Evolutionary conservation across 2,888 invertebrate genomes (phyloP).

Genomic region (Gandaritis pyraliata): DNA sequence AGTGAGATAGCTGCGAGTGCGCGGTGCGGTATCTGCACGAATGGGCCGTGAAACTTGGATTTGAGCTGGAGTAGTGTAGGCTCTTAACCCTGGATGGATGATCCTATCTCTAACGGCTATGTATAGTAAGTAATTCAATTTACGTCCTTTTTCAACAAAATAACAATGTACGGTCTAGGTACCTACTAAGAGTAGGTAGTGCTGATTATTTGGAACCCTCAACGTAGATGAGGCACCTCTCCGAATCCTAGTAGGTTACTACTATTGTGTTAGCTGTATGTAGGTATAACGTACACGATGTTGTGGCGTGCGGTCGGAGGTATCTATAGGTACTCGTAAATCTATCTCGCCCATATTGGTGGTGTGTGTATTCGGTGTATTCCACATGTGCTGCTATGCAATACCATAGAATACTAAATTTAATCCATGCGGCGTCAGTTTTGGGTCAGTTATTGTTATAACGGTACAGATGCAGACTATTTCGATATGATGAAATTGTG

Average conservation of each 20-base stretch:
- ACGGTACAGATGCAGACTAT: conserved; percentile 6
- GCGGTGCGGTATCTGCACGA: no score
- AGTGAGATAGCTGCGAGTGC: no score
- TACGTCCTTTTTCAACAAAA: no score
- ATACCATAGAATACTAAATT: conserved; percentile 29
- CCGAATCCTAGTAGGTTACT: conserved; percentile 15
- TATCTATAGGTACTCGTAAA: conserved; percentile 42
- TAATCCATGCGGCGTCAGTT: conserved; percentile 22
- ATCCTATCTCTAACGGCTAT: no score
- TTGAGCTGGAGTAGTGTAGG: no score
- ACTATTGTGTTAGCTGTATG: conserved; percentile 38
- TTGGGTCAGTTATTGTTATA: conserved; percentile 25
- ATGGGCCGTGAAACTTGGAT: no score
- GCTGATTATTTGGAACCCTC: not conserved
- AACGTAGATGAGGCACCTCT: conserved; percentile 1
- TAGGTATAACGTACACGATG: conserved; percentile 36
- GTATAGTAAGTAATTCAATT: no score
- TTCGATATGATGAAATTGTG: no score
- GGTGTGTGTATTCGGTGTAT: no score
- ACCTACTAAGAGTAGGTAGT: no score
- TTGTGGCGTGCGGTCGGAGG: conserved; percentile 37
- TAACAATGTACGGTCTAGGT: no score
- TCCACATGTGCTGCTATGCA: conserved; percentile 27
- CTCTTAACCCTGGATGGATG: no score
- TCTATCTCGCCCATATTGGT: conserved; percentile 42